These are phyloP conservation scores for Chromis chromis DNA, from an alignment of 2,797 vertebrate genomes.

Conservation along the genomic window DNA sequence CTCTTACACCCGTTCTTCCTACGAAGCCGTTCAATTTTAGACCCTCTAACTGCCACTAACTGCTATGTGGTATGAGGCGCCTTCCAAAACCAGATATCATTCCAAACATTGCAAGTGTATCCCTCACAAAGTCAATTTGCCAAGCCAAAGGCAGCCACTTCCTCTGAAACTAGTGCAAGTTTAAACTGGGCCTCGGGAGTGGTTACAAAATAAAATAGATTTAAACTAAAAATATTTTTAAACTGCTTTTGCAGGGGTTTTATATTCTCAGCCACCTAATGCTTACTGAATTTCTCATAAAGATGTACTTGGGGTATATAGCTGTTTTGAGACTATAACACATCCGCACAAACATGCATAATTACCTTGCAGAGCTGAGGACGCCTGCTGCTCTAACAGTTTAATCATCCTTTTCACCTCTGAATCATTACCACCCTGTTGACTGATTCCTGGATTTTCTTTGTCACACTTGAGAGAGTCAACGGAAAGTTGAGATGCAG, in stretches of 20 bases:
- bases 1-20: slow-evolving; percentile 52
- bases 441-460: slow-evolving; percentile 59
- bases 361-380: slow-evolving; percentile 88
- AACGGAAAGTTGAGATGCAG: slow-evolving; percentile 34
- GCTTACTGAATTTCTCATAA: slow-evolving; percentile 4
- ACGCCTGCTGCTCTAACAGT: slow-evolving; percentile 89
- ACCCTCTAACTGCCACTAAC: slow-evolving; percentile 72
- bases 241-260: slow-evolving; percentile 8
- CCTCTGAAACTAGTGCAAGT: slow-evolving; percentile 53
- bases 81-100: slow-evolving; percentile 78
- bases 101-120: slow-evolving; percentile 82
- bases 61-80: slow-evolving; percentile 65
- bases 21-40: slow-evolving; percentile 69
- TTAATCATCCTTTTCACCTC: slow-evolving; percentile 85
- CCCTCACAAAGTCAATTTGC: slow-evolving; percentile 68
- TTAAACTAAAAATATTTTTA: slow-evolving; percentile 37
- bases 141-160: slow-evolving; percentile 79
- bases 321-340: neutral
- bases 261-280: neutral
- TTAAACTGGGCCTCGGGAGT: slow-evolving; percentile 56
- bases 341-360: neutral
- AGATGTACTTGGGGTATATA: neutral
- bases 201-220: slow-evolving; percentile 55
- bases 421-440: slow-evolving; percentile 43
- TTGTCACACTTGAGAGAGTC: slow-evolving; percentile 64